Percentiles rank a stretch among this genome's conserved stretches.
phyloP scores from a whole-genome alignment of 2,888 invertebrate species.

The Apocheima hispidaria region DNA sequence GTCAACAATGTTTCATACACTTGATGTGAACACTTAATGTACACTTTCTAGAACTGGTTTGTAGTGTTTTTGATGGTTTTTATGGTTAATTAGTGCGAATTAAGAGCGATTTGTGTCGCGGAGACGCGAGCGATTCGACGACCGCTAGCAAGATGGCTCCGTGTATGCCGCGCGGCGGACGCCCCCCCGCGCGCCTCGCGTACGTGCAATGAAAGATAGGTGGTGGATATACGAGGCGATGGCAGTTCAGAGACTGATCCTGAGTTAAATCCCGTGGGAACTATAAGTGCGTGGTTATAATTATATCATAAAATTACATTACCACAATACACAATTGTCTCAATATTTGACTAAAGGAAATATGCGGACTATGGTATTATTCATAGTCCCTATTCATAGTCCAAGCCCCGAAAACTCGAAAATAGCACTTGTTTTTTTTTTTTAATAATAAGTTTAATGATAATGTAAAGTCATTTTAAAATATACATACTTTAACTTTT shows the following conservation, averaged over 20 bases:
- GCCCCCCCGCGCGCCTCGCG: slow-evolving; percentile 76
- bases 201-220: slow-evolving; percentile 87
- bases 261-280: slow-evolving; percentile 54
- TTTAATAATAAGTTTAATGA: too few relatives aligned
- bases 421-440: too few relatives aligned
- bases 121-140: slow-evolving; percentile 83
- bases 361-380: too few relatives aligned
- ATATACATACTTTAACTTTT: too few relatives aligned
- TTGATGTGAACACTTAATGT: slow-evolving; percentile 57
- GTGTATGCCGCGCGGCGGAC: slow-evolving; percentile 75
- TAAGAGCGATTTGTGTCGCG: slow-evolving; percentile 75
- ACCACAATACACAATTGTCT: too few relatives aligned
- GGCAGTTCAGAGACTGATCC: slow-evolving; percentile 60
- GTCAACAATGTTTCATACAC: slow-evolving; percentile 63
- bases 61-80: slow-evolving; percentile 66
- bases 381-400: too few relatives aligned
- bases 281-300: neutral
- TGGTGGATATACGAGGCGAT: slow-evolving; percentile 69
- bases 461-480: too few relatives aligned
- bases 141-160: slow-evolving; percentile 84
- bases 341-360: too few relatives aligned
- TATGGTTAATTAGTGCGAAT: slow-evolving; percentile 82
- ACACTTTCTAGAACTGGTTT: slow-evolving; percentile 59
- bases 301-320: neutral
- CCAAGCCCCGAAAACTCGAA: too few relatives aligned